Percentiles rank a stretch among this genome's conserved stretches.
These are phyloP conservation scores for Streptopelia turtur DNA, from an alignment of 2,797 vertebrate species.

Conservation along the genomic window DNA sequence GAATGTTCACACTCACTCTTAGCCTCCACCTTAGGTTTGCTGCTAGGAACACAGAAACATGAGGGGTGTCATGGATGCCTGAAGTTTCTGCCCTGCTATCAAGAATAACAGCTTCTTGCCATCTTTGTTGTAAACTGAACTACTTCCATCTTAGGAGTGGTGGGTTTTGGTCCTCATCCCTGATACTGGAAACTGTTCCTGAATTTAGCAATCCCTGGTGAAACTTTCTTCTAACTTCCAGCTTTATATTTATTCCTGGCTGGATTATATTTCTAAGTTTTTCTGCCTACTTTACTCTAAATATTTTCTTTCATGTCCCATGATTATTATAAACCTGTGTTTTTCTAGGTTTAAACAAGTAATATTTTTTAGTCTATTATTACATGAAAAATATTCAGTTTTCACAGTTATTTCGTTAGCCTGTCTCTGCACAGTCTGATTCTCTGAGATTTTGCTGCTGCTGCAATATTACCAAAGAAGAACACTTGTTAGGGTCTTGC, in stretches of 20 bases:
- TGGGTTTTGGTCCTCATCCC: background rate
- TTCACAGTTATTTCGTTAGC: background rate
- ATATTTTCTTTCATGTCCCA: background rate
- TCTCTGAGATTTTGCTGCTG: background rate
- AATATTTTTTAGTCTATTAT: background rate
- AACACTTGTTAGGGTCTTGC: background rate
- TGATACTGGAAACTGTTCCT: background rate
- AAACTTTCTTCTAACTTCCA: background rate
- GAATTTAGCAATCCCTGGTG: background rate
- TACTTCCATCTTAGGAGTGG: background rate
- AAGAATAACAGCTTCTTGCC: background rate
- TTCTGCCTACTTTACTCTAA: background rate
- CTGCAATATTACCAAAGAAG: background rate
- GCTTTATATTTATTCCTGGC: background rate
- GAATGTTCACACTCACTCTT: background rate
- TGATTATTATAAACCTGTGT: background rate
- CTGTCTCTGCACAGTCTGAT: background rate
- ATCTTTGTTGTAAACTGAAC: background rate
- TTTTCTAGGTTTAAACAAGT: background rate
- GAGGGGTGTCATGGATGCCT: background rate
- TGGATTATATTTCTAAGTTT: background rate
- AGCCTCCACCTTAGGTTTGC: background rate
- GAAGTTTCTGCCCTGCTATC: background rate
- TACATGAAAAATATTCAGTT: background rate
- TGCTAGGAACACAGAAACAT: background rate